Base-by-base conservation (phyloP, 2,888 invertebrate species). In the Crocallis elinguaria region DNA sequence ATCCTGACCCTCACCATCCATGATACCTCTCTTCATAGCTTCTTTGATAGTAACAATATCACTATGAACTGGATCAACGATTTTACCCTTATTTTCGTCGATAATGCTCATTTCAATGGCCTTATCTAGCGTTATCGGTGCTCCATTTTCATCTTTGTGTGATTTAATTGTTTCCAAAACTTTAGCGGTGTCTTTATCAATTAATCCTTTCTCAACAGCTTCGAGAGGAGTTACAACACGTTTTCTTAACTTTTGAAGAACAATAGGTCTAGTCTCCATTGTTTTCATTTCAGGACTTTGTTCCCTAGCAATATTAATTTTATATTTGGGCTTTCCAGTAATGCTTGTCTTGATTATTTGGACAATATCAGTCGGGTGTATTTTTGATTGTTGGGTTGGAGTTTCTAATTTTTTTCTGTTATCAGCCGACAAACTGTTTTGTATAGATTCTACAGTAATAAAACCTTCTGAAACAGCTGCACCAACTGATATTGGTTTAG, bases 61-160 rank as follows among this genome's bases (percentile, higher is more conserved):
- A 39, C 97, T 96, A 55, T 95, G 94, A 73, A 96, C 94, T 1
- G 96, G 96, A 88, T 99, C 98, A 3, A 95, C 87, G 55, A 98
- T 95, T 64, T 94, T 93, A 16, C 98, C 98, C 37, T 92, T 92
- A 41, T 93, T 93, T 37, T 95, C 95, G 77, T 96, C 94, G 39
- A 98, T 88, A 60, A 95, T 90, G 1, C 95, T 95, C 3, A 86
- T 81, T 57, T 94, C 93, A 13, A 98, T 89, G 1, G 97, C 97
- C 77, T 96, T 95, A 46, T 93, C 92, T n/a, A 98, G 92, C 13
- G 94, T 94, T 21, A 96, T 83, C 1, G 92, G 88, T 41, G 94
- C 93, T 7, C 94, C 94, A 46, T 92, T 92, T 19, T 89, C 82
- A 60, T 93, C 90, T 49, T 91, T 91, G 62, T 93, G 94, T 17